These are phyloP conservation scores for Rhizoglyphus robini DNA, from an alignment of 1,140 invertebrate genomes.

Conservation along the genomic window DNA sequence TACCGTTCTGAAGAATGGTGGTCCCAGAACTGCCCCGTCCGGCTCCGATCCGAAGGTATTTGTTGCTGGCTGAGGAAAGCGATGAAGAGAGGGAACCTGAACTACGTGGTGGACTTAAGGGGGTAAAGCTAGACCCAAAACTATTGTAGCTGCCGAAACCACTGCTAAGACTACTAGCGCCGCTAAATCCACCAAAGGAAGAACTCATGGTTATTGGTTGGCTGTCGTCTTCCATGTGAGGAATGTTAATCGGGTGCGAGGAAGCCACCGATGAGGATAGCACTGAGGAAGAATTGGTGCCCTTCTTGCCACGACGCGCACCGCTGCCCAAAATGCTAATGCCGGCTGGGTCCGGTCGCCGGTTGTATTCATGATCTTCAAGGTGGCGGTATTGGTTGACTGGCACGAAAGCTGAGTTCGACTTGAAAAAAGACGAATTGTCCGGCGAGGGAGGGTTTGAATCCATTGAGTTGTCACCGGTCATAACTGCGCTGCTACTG, in stretches of 20 bases:
- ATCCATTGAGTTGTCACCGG: constrained; percentile 11
- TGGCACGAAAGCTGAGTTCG: neutral
- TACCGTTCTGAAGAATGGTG: neutral
- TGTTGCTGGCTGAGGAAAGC: neutral
- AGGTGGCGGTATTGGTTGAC: constrained; percentile 6
- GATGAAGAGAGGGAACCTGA: constrained; percentile 11
- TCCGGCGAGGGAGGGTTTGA: constrained; percentile 11
- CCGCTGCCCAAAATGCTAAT: neutral
- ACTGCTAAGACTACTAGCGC: neutral
- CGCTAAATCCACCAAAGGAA: neutral
- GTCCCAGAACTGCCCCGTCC: neutral
- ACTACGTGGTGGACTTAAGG: neutral
- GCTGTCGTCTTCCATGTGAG: neutral
- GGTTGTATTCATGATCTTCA: constrained; percentile 16
- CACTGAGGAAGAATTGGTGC: neutral
- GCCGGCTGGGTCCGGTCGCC: constrained; percentile 4
- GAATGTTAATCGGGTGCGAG: constrained; percentile 17
- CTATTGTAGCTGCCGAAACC: constrained; percentile 8
- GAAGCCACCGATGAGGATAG: neutral
- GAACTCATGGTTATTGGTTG: constrained; percentile 1
- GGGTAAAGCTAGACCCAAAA: neutral
- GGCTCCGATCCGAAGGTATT: constrained; percentile 4
- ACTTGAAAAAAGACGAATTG: neutral
- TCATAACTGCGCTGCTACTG: neutral
- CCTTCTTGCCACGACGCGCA: neutral